Base-by-base conservation (phyloP, 1,140 invertebrate species). In the Aleiodes sp. region DNA sequence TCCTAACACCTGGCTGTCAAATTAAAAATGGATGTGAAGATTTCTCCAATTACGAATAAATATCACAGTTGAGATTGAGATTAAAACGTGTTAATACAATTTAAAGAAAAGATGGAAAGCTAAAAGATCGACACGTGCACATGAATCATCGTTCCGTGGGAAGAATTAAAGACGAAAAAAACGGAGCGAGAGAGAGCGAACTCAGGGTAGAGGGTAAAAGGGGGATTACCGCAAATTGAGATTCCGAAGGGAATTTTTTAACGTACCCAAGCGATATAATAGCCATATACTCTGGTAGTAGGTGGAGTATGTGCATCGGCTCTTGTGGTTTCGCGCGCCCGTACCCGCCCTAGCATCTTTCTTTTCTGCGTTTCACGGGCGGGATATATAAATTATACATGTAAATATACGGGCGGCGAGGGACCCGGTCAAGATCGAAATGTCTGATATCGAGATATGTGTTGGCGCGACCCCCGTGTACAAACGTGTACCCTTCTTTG, bases 301-400 rank as follows among this genome's bases (percentile, higher is more conserved):
- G 41, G 41, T 52, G 19, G 41, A 26, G 41, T 52, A 21, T 52
- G 46, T 52, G 46, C 46, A 37, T 67, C n/a, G 14, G 10, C 12
- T 41, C 12, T 39, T 72, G 61, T 68, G 60, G 70, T 67, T 59
- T 67, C 71, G 60, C 31, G 46, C 70, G 28, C 56, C 24, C 10
- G 28, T 28, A 19, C 29, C 37, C 33, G 43, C 35, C 59, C 26
- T 43, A 68, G 66, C 39, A 26, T 64, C 66, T 69, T 39, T 35
- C 19, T 35, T 41, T 56, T 60, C 52, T 39, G 24, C 29, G 43
- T 63, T 67, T 41, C 26, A 39, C 16, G 29, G 66, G 59, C 74
- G 76, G 76, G 80, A 78, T 82, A 83, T 82, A 82, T 83, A 83
- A 83, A 83, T 83, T 83, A 83, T 82, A 82, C 81, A 83, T 83